Conservation (phyloP, 2,113 vertebrate genomes). For the Lagenorhynchus albirostris region DNA sequence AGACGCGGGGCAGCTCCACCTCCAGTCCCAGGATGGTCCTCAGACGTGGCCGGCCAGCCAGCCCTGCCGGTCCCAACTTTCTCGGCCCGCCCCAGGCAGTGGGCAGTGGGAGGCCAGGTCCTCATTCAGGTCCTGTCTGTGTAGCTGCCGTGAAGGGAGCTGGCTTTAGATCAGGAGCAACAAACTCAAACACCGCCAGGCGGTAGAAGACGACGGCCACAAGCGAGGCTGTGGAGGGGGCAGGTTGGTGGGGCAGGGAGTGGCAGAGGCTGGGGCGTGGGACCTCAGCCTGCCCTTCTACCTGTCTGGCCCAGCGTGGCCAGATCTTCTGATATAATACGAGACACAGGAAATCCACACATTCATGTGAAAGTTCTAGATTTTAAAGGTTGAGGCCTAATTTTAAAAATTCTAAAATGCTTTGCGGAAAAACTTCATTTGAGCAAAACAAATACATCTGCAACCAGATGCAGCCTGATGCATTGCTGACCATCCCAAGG, state of each 20-base stretch:
- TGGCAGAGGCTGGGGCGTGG: background rate
- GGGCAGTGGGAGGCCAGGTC: background rate
- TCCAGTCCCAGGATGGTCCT: background rate
- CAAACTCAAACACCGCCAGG: background rate
- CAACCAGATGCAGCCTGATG: background rate
- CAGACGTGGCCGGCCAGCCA: accelerated
- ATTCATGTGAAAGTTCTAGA: background rate
- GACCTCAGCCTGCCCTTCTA: background rate
- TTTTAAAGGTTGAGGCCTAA: background rate
- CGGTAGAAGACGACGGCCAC: accelerated
- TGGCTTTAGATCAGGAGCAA: background rate
- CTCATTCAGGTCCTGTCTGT: background rate
- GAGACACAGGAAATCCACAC: background rate
- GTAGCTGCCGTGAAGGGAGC: background rate
- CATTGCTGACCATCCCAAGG: background rate
- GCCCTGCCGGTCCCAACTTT: background rate
- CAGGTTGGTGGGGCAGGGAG: background rate
- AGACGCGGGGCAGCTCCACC: background rate
- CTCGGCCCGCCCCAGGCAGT: no score
- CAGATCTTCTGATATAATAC: background rate
- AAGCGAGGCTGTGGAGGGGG: background rate
- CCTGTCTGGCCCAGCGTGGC: background rate
- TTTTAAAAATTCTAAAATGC: background rate
- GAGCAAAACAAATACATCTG: background rate
- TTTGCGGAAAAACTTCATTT: background rate